phyloP scores from a whole-genome alignment of 1,140 invertebrate genomes.

The Drosophila bifasciata region DNA sequence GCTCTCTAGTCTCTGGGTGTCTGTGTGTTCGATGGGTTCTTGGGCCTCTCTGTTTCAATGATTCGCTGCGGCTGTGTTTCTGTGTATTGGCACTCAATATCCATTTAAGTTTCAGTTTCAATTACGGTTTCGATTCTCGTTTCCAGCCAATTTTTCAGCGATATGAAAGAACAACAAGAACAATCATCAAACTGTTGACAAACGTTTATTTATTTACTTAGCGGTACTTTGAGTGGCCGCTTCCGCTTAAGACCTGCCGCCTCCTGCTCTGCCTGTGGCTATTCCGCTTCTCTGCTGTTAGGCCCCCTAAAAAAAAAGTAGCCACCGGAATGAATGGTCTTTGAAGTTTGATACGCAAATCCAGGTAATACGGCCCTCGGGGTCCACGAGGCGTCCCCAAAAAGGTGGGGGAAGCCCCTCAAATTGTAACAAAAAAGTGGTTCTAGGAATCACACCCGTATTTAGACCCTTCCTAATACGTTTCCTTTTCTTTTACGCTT shows the following conservation, averaged over 20 bases:
- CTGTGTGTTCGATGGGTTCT: neutral
- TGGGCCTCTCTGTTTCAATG: constrained; percentile 37
- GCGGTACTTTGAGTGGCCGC: constrained; percentile 3
- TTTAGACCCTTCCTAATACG: constrained; percentile 37
- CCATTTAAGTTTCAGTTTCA: constrained; percentile 52
- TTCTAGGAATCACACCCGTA: constrained; percentile 12
- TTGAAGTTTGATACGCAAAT: constrained; percentile 57
- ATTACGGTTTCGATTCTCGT: constrained; percentile 54
- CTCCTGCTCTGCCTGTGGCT: constrained; percentile 1
- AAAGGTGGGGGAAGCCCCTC: too few relatives aligned
- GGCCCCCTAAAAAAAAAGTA: neutral
- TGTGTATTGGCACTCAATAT: constrained; percentile 34
- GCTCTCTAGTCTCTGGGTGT: constrained; percentile 22
- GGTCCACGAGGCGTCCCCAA: neutral
- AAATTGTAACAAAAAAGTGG: constrained; percentile 11
- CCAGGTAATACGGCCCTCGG: constrained; percentile 34
- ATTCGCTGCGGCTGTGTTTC: constrained; percentile 20
- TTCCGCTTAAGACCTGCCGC: neutral
- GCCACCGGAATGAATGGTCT: constrained; percentile 28
- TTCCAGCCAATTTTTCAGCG: constrained; percentile 56
- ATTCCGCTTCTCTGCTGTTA: neutral
- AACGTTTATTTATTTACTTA: constrained; percentile 28
- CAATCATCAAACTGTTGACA: constrained; percentile 35
- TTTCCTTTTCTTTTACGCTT: constrained; percentile 14
- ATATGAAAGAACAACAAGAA: constrained; percentile 55